Evolutionary conservation across 2,113 vertebrate genomes (phyloP), one percentile per base, ranked within the genome.

Genomic region (Toxotes jaculatrix): DNA sequence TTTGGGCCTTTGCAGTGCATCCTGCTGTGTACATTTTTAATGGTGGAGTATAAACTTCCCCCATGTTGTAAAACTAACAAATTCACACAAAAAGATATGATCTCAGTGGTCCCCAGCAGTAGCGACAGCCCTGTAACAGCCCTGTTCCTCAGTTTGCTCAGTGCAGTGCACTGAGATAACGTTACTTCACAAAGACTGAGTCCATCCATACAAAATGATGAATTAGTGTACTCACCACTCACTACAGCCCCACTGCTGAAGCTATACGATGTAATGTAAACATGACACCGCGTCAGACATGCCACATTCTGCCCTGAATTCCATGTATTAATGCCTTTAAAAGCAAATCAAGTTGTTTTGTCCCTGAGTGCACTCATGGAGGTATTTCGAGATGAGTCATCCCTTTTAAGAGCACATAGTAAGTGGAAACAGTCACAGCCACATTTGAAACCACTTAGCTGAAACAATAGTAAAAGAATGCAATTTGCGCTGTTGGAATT

Each of bases 391-490:
- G 67, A 89, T 91, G 87, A 92, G n/a, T 93, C 90, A 92, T 90
- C 62, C 63, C 75, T 89, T 88, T 89, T 83, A 92, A 92, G 81
- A 87, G 83, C 77, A 65, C 85, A 86, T 88, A 27, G 27, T 27
- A 89, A 93, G 85, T 91, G 91, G 89, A 91, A 92, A 89, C 88
- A 90, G 83, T 87, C 82, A 77, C 72, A 68, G 83, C 68, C 74
- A 87, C 82, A 91, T 91, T 92, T 89, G 85, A 92, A 91, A 92
- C 83, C 87, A 91, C 88, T 93, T 93, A 89, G 79, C 81, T 90
- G 88, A 91, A 93, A 91, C 91, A 91, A 89, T 85, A 88, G 74
- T 84, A 85, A 77, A 89, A 85, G 74, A 91, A 88, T 81, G 84
- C 78, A 85, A 88, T 89, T 92, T 91, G 85, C 79, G 74, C 80